A percentile compares a stretch with the other conserved stretches of the same genome.
Evolutionary conservation across 2,888 invertebrate species (phyloP).

Genomic region (Pycnomerus fuliginosus): DNA sequence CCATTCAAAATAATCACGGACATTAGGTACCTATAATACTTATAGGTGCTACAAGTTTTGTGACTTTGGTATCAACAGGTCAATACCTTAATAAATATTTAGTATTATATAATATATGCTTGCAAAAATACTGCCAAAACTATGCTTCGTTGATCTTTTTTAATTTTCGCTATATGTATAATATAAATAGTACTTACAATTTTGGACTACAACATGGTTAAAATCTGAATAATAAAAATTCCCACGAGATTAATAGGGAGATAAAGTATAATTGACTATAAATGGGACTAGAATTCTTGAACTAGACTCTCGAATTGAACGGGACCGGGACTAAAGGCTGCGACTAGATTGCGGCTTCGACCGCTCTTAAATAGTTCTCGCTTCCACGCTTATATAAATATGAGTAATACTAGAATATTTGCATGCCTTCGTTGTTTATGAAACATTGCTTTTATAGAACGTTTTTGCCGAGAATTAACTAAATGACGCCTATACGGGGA

Average conservation of each 20-base stretch:
- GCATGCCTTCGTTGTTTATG: constrained; percentile 54
- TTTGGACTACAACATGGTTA: constrained; percentile 30
- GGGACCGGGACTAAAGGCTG: constrained; percentile 47
- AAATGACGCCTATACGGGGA: constrained; percentile 36
- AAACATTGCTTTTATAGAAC: constrained; percentile 53
- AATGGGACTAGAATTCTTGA: constrained; percentile 48
- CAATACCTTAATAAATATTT: constrained; percentile 24
- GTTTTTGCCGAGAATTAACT: constrained; percentile 38
- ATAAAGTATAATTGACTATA: constrained; percentile 51
- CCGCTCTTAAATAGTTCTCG: constrained; percentile 14
- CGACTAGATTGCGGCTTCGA: constrained; percentile 41
- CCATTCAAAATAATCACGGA: constrained; percentile 29
- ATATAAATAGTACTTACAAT: constrained; percentile 5
- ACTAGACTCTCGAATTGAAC: constrained; percentile 17
- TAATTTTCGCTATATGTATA: constrained; percentile 27
- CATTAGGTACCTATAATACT: constrained; percentile 7
- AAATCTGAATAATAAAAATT: constrained; percentile 30
- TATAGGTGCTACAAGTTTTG: constrained; percentile 13
- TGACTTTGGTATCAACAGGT: constrained; percentile 6
- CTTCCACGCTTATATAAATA: constrained; percentile 40
- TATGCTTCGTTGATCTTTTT: constrained; percentile 45
- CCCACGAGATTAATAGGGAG: too few species aligned
- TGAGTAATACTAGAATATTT: constrained; percentile 45
- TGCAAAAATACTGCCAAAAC: constrained; percentile 55
- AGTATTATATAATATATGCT: constrained; percentile 40